Evolutionary conservation across 1,140 invertebrate genomes (phyloP), one percentile per base, ranked within the genome.

Genomic region (Vollenhovia emeryi): DNA sequence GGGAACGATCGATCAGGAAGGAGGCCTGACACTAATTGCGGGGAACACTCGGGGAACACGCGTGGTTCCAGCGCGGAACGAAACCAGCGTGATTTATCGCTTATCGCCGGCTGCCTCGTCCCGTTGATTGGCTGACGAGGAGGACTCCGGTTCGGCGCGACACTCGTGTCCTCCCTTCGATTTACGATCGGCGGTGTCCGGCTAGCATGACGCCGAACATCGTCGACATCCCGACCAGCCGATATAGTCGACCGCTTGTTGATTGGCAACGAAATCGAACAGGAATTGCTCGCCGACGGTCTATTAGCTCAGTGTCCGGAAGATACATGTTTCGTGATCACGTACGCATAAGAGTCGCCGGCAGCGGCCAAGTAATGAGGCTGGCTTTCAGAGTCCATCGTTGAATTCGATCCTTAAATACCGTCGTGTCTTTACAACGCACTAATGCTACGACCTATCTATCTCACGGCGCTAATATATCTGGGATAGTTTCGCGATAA

Each of bases 21-120:
- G 62, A 87, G 80, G 71, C 43, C 75, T 93, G 93, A 93, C 93
- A 93, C 90, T 93, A 93, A 93, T 93, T 93, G 91, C 90, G 84
- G 85, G 75, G 88, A 92, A 93, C 91, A 93, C 91, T 89, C 90
- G 85, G 76, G 91, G 89, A 90, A 92, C 89, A 91, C 90, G 91
- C 90, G 91, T 91, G 88, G 75, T 92, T 88, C 91, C 85, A 69
- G 59, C 50, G 76, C 78, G 90, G 90, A 92, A 92, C 90, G 87
- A 88, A 90, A 86, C 83, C 84, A 82, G 84, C 84, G 86, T 83
- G 93, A 93, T 93, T 93, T 93, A 93, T 93, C 91, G 91, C 90
- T 93, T 91, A 93, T 93, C 90, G 90, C 85, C 78, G 84, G 73
- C 79, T 82, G 78, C 84, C 83, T 86, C 90, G 84, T 88, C 82